These are phyloP conservation scores for Folsomia candida DNA, from an alignment of 2,888 invertebrate genomes.

Conservation along the genomic window DNA sequence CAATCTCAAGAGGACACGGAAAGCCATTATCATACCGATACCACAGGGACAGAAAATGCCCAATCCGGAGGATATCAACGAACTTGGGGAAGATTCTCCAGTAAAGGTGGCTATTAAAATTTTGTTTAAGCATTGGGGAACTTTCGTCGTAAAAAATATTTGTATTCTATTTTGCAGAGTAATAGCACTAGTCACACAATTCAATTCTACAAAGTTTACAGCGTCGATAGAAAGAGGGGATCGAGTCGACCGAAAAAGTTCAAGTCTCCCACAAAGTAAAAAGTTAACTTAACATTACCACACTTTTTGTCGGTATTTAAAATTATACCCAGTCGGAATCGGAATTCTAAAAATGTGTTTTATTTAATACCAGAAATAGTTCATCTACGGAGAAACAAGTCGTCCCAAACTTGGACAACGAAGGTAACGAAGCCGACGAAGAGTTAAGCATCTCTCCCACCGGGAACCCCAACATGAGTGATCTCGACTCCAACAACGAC, in stretches of 20 bases:
- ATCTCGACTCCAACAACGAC: conserved; percentile 37
- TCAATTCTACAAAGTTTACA: conserved; percentile 41
- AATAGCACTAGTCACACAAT: conserved; percentile 30
- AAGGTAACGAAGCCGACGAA: conserved; percentile 49
- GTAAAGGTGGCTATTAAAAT: not conserved
- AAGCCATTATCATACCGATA: conserved; percentile 37
- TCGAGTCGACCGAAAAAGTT: conserved; percentile 34
- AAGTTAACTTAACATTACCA: not conserved
- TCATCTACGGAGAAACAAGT: conserved; percentile 38
- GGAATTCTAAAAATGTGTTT: too few relatives aligned
- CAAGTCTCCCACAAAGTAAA: conserved; percentile 35
- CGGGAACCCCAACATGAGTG: conserved; percentile 34
- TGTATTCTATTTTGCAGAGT: not conserved
- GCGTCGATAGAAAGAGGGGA: conserved; percentile 26
- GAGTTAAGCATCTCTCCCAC: conserved; percentile 49
- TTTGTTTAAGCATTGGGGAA: not conserved
- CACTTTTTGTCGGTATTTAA: not conserved
- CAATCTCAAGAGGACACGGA: conserved; percentile 40
- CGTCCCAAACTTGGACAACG: conserved; percentile 35
- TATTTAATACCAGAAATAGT: too few relatives aligned
- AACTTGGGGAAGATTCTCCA: conserved; percentile 19
- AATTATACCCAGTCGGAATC: not conserved
- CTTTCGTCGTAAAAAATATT: not conserved
- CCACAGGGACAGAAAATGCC: conserved; percentile 35
- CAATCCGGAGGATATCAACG: conserved; percentile 31